Percentiles rank a stretch among this genome's conserved stretches.
Evolutionary conservation across 2,888 invertebrate species (phyloP).

Genomic region (Dusona sp.): DNA sequence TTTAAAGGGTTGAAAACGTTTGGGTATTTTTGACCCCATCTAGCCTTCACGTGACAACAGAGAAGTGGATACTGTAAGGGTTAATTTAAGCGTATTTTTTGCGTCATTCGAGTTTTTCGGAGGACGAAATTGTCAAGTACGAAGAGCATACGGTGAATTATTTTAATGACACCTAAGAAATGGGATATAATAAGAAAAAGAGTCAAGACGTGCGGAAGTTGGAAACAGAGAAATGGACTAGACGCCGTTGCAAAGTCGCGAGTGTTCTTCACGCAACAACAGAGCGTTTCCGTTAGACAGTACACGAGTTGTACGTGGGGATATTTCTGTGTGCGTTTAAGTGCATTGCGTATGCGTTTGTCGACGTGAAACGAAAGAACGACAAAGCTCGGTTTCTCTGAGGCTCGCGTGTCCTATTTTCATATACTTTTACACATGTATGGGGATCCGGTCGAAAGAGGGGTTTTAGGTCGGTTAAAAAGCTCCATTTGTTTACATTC

Average conservation of each 20-base stretch:
- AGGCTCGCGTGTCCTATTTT: background rate
- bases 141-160: background rate
- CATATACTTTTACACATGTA: background rate
- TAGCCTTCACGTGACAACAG: no score
- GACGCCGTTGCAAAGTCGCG: slow-evolving; percentile 44
- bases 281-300: slow-evolving; percentile 56
- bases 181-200: background rate
- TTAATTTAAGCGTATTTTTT: background rate
- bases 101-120: background rate
- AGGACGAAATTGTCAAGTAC: background rate
- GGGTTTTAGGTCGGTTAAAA: background rate
- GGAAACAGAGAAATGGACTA: slow-evolving; percentile 58
- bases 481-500: background rate
- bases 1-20: no score
- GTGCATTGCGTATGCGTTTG: background rate
- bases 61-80: no score
- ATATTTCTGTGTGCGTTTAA: background rate
- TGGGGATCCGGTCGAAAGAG: background rate
- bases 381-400: background rate
- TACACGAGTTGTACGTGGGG: slow-evolving; percentile 42
- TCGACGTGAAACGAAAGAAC: background rate
- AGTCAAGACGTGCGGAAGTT: slow-evolving; percentile 47
- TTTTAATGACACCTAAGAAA: background rate
- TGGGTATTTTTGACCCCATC: no score
- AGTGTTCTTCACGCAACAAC: slow-evolving; percentile 42